These are phyloP conservation scores for Pseudonaja textilis DNA, from an alignment of 2,113 vertebrate genomes.

Conservation along the genomic window DNA sequence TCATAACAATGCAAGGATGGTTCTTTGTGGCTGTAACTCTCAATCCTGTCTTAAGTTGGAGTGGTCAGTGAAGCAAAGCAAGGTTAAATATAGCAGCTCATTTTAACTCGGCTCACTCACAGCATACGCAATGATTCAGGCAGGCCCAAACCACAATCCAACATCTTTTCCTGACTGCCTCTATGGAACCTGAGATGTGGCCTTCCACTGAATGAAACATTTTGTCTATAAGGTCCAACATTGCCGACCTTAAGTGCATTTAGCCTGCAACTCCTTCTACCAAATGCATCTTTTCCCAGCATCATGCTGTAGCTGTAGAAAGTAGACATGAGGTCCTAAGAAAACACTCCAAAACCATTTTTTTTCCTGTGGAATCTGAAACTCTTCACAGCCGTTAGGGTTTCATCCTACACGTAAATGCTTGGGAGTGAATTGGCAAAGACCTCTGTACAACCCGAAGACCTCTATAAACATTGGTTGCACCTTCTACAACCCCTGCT, in stretches of 20 bases:
- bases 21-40: slow-evolving; percentile 27
- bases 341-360: not conserved
- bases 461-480: not conserved
- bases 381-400: not conserved
- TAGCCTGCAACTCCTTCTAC: not conserved
- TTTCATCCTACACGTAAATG: not conserved
- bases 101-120: slow-evolving; percentile 38
- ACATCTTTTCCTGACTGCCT: not conserved
- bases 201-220: not conserved
- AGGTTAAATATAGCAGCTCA: slow-evolving; percentile 54
- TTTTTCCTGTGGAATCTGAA: not conserved
- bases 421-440: not conserved
- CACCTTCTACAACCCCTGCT: not conserved
- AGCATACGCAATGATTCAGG: not conserved
- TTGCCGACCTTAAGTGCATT: not conserved
- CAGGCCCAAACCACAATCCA: not conserved
- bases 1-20: slow-evolving; percentile 57
- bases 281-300: not conserved
- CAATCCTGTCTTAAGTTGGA: not conserved
- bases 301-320: not conserved
- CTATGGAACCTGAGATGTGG: not conserved
- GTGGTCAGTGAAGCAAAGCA: slow-evolving; percentile 8
- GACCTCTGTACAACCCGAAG: not conserved
- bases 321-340: not conserved
- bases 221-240: not conserved